Evolutionary conservation across 2,113 vertebrate genomes (phyloP).

Genomic region (Varanus salvator): DNA sequence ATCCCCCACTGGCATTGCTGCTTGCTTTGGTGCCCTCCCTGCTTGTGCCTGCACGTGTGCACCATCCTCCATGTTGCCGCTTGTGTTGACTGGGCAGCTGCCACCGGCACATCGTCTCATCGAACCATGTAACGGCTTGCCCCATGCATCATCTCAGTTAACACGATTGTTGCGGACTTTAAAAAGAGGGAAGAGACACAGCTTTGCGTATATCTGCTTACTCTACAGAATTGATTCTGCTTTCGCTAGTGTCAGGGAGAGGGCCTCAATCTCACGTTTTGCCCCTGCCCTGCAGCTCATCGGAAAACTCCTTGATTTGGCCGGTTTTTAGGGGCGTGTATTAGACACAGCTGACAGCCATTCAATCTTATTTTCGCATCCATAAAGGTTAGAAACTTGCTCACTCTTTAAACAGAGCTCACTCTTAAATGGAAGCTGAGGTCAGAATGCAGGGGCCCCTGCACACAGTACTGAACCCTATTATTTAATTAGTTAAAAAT

Average conservation of each 20-base stretch:
- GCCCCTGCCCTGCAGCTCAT: background rate
- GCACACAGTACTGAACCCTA: background rate
- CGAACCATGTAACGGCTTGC: constrained; percentile 18
- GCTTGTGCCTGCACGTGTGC: background rate
- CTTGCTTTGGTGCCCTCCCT: background rate
- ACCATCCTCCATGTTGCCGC: background rate
- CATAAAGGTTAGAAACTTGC: background rate
- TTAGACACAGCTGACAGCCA: background rate
- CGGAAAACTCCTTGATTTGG: background rate
- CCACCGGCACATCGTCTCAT: constrained; percentile 9
- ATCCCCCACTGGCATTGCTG: background rate
- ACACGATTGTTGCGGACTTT: constrained; percentile 27
- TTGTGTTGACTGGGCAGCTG: constrained; percentile 5
- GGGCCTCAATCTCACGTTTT: background rate
- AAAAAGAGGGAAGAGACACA: background rate
- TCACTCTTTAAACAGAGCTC: background rate
- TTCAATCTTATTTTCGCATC: background rate
- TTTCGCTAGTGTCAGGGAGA: background rate
- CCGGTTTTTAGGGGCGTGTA: background rate
- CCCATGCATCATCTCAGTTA: constrained; percentile 16
- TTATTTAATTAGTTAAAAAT: too few relatives aligned
- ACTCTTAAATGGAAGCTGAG: background rate
- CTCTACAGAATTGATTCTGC: background rate
- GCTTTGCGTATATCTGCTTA: background rate
- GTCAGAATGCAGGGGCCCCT: background rate